phyloP scores from a whole-genome alignment of 2,113 vertebrate species.

The Polypterus senegalus region DNA sequence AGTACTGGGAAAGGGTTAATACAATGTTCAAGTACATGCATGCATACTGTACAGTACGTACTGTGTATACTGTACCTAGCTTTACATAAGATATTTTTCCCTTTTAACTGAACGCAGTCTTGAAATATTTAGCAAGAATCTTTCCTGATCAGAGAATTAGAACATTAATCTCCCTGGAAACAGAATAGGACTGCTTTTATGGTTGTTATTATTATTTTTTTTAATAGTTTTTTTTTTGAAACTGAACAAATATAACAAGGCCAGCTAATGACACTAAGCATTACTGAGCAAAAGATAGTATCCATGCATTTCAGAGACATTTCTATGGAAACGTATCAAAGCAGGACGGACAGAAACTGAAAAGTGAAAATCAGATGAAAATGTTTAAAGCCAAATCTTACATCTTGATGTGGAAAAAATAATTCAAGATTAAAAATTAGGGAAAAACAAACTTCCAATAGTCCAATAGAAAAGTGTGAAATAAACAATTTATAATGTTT shows the following conservation, averaged over 20 bases:
- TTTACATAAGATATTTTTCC: neutral
- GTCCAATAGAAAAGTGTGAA: no score
- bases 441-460: no score
- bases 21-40: neutral
- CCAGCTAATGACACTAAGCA: neutral
- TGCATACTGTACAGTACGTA: neutral
- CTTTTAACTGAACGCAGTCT: neutral
- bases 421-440: no score
- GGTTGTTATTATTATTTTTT: neutral
- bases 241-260: neutral
- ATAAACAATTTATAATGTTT: no score
- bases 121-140: neutral
- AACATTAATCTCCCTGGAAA: neutral
- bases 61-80: neutral
- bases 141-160: neutral
- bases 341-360: neutral
- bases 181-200: neutral
- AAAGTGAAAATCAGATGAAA: neutral
- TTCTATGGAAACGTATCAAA: neutral
- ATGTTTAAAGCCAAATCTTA: neutral
- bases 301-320: neutral
- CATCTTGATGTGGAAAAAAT: no score
- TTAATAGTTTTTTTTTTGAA: neutral
- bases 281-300: neutral
- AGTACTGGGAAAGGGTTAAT: no score